A percentile compares a stretch with the other conserved stretches of the same genome.
Evolutionary conservation across 2,888 invertebrate species (phyloP).

Genomic region (Pristionchus mayeri): DNA sequence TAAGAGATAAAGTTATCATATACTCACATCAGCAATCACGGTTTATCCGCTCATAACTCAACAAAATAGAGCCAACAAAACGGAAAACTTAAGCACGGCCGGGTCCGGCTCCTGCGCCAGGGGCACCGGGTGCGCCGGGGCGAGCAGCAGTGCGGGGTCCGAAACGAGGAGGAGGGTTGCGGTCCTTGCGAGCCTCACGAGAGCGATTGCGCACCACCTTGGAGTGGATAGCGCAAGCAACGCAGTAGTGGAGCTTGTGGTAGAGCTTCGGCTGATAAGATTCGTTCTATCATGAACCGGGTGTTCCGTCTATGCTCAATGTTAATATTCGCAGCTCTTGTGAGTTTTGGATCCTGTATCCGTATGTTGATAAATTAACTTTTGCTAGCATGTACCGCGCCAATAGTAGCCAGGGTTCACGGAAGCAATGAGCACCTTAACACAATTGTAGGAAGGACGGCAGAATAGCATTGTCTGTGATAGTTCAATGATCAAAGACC

Average conservation of each 20-base stretch:
- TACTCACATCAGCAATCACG: no score
- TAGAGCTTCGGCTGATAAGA: slow-evolving; percentile 99
- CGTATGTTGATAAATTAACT: no score
- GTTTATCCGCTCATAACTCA: slow-evolving; percentile 48
- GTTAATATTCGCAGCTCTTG: no score
- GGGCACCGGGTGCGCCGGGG: slow-evolving; percentile 58
- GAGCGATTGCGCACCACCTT: slow-evolving; percentile 99
- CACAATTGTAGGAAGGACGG: no score
- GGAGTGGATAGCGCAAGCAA: slow-evolving; percentile 99
- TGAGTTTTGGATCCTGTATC: no score
- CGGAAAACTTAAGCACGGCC: slow-evolving; percentile 44
- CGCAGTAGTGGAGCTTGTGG: slow-evolving; percentile 98
- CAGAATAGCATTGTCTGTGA: no score
- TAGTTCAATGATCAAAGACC: background rate
- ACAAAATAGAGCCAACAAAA: slow-evolving; percentile 47
- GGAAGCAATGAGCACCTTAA: no score
- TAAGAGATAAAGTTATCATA: slow-evolving; percentile 1
- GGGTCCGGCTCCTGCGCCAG: background rate
- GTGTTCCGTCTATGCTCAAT: no score
- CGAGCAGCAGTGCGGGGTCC: slow-evolving; percentile 65
- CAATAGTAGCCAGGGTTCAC: no score
- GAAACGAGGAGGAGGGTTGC: slow-evolving; percentile 91
- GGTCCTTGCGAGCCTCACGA: slow-evolving; percentile 93
- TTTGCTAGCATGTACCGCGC: no score
- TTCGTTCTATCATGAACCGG: no score